phyloP scores from a whole-genome alignment of 2,113 vertebrate genomes.

The Tetrax tetrax region DNA sequence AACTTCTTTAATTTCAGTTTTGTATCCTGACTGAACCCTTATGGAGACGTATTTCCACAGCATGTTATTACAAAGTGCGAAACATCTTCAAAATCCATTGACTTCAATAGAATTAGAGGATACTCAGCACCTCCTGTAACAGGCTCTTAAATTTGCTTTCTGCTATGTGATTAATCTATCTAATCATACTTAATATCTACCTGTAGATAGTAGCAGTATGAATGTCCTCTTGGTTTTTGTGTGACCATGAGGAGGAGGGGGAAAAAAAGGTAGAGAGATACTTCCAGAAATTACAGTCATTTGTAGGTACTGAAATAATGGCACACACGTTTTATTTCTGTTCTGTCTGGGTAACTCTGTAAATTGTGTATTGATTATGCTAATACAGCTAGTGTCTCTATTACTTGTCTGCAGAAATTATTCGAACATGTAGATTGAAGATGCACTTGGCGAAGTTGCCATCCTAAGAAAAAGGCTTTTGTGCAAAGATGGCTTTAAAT shows the following conservation, averaged over 20 bases:
- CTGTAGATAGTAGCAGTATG: conserved; percentile 1
- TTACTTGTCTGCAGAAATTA: conserved; percentile 76
- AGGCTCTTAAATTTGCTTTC: conserved; percentile 45
- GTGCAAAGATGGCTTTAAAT: conserved; percentile 49
- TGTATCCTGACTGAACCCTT: background rate
- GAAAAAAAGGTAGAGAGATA: conserved; percentile 15
- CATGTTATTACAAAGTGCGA: background rate
- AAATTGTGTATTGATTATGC: conserved; percentile 85
- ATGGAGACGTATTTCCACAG: conserved; percentile 3
- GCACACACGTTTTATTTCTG: conserved; percentile 59
- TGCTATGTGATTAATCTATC: conserved; percentile 28
- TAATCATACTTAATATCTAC: conserved; percentile 34
- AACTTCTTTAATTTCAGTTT: conserved; percentile 15
- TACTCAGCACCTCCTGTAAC: background rate
- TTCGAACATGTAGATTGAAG: conserved; percentile 76
- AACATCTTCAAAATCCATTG: conserved; percentile 23
- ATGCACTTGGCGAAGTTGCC: conserved; percentile 57
- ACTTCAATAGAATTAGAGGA: conserved; percentile 15
- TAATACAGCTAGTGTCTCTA: conserved; percentile 75
- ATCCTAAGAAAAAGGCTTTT: conserved; percentile 53
- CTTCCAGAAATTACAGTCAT: conserved; percentile 70
- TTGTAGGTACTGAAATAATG: conserved; percentile 73
- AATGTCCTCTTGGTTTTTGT: conserved; percentile 31
- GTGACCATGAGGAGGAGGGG: background rate
- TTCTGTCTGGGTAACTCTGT: conserved; percentile 77